Conservation (phyloP, 2,113 vertebrate species). For the Tapirus terrestris region DNA sequence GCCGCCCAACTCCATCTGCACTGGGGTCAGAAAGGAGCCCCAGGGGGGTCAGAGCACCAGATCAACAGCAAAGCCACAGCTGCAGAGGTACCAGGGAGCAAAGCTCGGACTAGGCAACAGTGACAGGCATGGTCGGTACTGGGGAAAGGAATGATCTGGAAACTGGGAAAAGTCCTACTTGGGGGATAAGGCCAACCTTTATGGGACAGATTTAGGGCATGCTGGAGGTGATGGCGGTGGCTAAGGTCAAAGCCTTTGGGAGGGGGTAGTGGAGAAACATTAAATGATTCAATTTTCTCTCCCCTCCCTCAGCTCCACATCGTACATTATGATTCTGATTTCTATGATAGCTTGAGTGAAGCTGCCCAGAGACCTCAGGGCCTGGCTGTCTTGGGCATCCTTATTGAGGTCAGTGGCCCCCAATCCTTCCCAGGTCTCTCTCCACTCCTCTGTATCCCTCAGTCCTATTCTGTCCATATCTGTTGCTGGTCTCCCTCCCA, state of each 20-base stretch:
- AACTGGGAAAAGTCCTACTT: background rate
- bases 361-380: conserved; percentile 88
- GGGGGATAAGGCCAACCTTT: background rate
- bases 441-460: background rate
- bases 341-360: conserved; percentile 86
- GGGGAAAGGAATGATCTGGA: background rate
- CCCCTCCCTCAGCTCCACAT: conserved; percentile 90
- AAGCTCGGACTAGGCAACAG: no score
- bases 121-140: background rate
- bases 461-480: background rate
- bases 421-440: background rate
- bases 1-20: conserved; percentile 94
- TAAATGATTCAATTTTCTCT: background rate
- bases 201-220: background rate
- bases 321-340: conserved; percentile 93
- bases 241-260: background rate
- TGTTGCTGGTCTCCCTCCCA: background rate
- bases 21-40: conserved; percentile 88
- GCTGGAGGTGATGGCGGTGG: background rate
- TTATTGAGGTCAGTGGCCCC: conserved; percentile 88
- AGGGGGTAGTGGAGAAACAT: background rate
- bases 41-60: conserved; percentile 91
- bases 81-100: conserved; percentile 89
- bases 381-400: conserved; percentile 92
- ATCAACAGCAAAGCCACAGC: conserved; percentile 88